Conservation (phyloP, 2,888 invertebrate species). For the Torymus tubicola region DNA sequence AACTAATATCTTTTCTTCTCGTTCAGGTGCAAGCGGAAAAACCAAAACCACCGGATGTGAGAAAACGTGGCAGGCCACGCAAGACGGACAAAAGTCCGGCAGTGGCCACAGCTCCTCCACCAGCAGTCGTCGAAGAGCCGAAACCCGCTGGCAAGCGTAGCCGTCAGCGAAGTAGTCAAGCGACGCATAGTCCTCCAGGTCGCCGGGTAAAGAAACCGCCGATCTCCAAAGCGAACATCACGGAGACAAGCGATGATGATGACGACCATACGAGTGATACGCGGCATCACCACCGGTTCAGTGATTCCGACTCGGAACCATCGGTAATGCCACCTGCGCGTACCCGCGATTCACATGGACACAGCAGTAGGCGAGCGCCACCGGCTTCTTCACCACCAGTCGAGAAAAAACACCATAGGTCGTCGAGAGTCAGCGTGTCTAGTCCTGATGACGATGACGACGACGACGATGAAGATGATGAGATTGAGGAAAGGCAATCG, state of each 20-base stretch:
- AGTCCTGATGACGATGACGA: conserved; percentile 71
- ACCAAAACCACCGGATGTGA: conserved; percentile 73
- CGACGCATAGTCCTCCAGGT: conserved; percentile 58
- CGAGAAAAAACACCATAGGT: conserved; percentile 50
- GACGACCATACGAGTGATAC: conserved; percentile 72
- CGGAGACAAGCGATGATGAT: conserved; percentile 70
- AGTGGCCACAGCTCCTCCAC: conserved; percentile 64
- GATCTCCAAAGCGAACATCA: conserved; percentile 72
- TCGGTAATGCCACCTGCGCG: conserved; percentile 2
- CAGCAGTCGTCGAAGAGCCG: conserved; percentile 52
- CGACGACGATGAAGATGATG: conserved; percentile 58
- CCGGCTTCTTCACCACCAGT: conserved; percentile 49
- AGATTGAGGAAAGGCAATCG: conserved; percentile 12
- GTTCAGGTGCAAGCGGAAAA: conserved; percentile 65
- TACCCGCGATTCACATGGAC: conserved; percentile 48
- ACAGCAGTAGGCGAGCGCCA: conserved; percentile 37
- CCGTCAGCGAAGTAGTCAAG: conserved; percentile 46
- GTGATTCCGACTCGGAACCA: conserved; percentile 72
- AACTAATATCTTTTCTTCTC: neutral
- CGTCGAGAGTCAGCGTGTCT: conserved; percentile 61
- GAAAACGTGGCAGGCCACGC: conserved; percentile 78
- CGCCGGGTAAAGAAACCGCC: conserved; percentile 73
- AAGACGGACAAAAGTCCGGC: conserved; percentile 76
- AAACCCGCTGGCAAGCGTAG: conserved; percentile 42
- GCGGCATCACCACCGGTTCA: conserved; percentile 64